These are phyloP conservation scores for Trissoscelio sp. DNA, from an alignment of 2,888 invertebrate genomes.

Conservation along the genomic window DNA sequence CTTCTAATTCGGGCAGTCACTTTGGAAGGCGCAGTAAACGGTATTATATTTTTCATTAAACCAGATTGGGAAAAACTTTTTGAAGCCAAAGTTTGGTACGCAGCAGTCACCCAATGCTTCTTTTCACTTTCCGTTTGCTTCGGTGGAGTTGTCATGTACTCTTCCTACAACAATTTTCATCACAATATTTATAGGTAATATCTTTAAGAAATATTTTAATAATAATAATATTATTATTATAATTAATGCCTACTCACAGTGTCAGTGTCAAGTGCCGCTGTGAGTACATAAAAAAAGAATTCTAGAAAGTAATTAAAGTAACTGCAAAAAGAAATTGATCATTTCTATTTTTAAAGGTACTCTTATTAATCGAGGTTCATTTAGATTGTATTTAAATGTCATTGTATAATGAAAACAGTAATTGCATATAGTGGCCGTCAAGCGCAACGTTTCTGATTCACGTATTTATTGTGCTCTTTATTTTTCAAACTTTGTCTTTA, in stretches of 20 bases:
- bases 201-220: not conserved
- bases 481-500: conserved; percentile 37
- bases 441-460: conserved; percentile 18
- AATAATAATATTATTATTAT: too few species aligned
- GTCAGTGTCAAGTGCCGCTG: too few species aligned
- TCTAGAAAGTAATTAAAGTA: not conserved
- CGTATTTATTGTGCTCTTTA: conserved; percentile 30
- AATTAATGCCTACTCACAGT: too few species aligned
- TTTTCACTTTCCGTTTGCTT: conserved; percentile 86
- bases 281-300: not conserved
- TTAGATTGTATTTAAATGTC: conserved; percentile 33
- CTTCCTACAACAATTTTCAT: conserved; percentile 86
- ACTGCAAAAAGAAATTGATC: conserved; percentile 6
- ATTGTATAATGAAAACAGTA: conserved; percentile 18
- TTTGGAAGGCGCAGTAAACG: conserved; percentile 86
- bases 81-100: conserved; percentile 87
- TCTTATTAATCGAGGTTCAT: conserved; percentile 2
- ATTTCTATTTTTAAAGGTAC: conserved; percentile 31
- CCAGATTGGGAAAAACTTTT: conserved; percentile 87
- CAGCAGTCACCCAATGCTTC: conserved; percentile 84
- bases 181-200: conserved; percentile 85
- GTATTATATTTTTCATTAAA: conserved; percentile 87
- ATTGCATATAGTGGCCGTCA: conserved; percentile 10
- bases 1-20: conserved; percentile 86
- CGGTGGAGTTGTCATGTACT: conserved; percentile 86